Conservation (phyloP, 92 coral and sea anemone species). For the Parazoanthus swiftii region DNA sequence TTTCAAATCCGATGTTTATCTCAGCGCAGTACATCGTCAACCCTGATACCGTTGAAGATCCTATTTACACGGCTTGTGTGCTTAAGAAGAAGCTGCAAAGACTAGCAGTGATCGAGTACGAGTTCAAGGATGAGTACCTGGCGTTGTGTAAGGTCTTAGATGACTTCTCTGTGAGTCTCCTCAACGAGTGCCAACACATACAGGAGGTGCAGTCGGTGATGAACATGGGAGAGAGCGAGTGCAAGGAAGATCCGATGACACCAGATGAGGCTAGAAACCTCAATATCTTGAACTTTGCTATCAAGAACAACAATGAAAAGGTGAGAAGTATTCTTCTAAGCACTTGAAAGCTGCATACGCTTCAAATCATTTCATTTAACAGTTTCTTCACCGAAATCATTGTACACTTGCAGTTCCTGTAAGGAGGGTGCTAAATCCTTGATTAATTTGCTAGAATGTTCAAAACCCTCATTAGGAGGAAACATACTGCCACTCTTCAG, state of each 20-base stretch:
- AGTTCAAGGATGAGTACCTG: slow-evolving; percentile 52
- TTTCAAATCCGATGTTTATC: slow-evolving; percentile 50
- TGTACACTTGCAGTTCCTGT: not conserved
- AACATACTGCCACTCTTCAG: too few species aligned
- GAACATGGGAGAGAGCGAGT: slow-evolving; percentile 40
- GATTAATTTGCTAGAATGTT: too few species aligned
- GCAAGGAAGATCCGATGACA: slow-evolving; percentile 2
- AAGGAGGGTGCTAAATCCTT: too few species aligned
- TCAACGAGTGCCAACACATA: slow-evolving; percentile 55
- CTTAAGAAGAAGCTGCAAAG: slow-evolving; percentile 50
- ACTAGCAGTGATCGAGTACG: slow-evolving; percentile 46
- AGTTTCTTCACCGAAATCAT: not conserved
- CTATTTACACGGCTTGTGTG: slow-evolving; percentile 46
- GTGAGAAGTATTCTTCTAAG: slow-evolving; percentile 4
- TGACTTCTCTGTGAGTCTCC: slow-evolving; percentile 49
- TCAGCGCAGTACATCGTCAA: slow-evolving; percentile 45
- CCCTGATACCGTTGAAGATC: slow-evolving; percentile 40
- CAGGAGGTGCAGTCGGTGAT: slow-evolving; percentile 58
- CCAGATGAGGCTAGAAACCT: slow-evolving; percentile 28
- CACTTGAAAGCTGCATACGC: not conserved
- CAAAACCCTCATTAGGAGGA: too few species aligned
- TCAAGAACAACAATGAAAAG: slow-evolving; percentile 50
- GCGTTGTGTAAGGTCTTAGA: slow-evolving; percentile 41
- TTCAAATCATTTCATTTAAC: not conserved
- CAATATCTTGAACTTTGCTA: slow-evolving; percentile 55